These are phyloP conservation scores for Esox niger DNA, from an alignment of 2,113 vertebrate species.

Conservation along the genomic window DNA sequence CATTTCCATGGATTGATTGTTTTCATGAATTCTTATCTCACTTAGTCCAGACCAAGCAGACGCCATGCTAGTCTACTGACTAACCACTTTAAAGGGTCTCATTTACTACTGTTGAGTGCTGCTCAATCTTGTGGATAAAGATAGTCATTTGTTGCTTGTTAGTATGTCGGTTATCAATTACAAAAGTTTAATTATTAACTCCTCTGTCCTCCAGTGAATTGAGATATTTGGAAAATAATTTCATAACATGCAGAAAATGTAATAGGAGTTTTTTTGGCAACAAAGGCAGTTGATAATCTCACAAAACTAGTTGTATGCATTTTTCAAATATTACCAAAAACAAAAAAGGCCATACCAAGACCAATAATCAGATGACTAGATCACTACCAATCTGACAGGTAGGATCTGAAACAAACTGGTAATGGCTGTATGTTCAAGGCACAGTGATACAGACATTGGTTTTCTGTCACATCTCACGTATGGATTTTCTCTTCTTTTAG, in stretches of 20 bases:
- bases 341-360: constrained; percentile 11
- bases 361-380: constrained; percentile 32
- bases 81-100: constrained; percentile 45
- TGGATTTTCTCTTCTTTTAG: constrained; percentile 43
- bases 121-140: constrained; percentile 50
- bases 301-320: constrained; percentile 29
- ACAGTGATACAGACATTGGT: constrained; percentile 50
- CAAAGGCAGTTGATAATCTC: constrained; percentile 33
- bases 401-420: constrained; percentile 27
- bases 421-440: constrained; percentile 54
- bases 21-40: constrained; percentile 46
- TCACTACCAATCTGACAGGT: not conserved
- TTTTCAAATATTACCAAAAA: constrained; percentile 25
- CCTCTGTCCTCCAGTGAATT: constrained; percentile 36
- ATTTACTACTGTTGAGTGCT: constrained; percentile 47
- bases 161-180: constrained; percentile 32
- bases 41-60: constrained; percentile 36
- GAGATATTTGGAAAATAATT: constrained; percentile 20
- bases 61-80: constrained; percentile 44
- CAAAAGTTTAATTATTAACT: constrained; percentile 31
- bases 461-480: constrained; percentile 51
- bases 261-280: constrained; percentile 2
- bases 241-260: constrained; percentile 16
- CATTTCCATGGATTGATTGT: constrained; percentile 49
- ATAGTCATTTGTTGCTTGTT: constrained; percentile 22